Evolutionary conservation across 2,888 invertebrate genomes (phyloP), one percentile per base, ranked within the genome.

Genomic region (Aradus depressus): DNA sequence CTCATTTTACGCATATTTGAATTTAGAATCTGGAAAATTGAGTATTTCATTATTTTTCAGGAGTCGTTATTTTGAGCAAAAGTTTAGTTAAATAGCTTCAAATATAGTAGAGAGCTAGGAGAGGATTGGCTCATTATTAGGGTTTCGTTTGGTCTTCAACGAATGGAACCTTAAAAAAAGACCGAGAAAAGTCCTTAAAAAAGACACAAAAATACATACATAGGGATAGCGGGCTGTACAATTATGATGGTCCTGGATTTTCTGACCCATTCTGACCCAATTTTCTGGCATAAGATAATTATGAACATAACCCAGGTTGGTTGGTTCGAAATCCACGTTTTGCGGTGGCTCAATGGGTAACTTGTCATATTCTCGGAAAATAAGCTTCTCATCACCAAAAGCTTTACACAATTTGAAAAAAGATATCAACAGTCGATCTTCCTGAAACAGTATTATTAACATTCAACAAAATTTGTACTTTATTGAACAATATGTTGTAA

Each of bases 221-320:
- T 44, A 49, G 12, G 18, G 18, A 23, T 49, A 22, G 23, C 26
- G 39, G 16, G 52, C 54, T 10, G 38, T 22, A 37, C 53, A 53
- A 26, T 22, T 26, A 8, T 28, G 25, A 42, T 51, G 51, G 3
- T 52, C 44, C 31, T 43, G 26, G 18, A 55, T 35, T n/a, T 37
- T 35, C 2, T 34, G 23, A 12, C 50, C 57, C 6, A 57, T 48
- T 16, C 23, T 34, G 12, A 48, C 42, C 57, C 57, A 57, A 5
- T 14, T 4, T n/a, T 50, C 54, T n/a, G 51, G 42, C 22, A 43
- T 14, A 16, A 55, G 10, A 31, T 53, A 57, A 18, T 54, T 48
- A 39, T 53, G 54, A 10, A 57, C 54, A 39, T 54, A 57, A 14
- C 44, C 44, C 23, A 57, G 50, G 37, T 57, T 55, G 12, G 52